These are phyloP conservation scores for Leucosticte australis DNA, from an alignment of 2,113 vertebrate genomes.

Conservation along the genomic window DNA sequence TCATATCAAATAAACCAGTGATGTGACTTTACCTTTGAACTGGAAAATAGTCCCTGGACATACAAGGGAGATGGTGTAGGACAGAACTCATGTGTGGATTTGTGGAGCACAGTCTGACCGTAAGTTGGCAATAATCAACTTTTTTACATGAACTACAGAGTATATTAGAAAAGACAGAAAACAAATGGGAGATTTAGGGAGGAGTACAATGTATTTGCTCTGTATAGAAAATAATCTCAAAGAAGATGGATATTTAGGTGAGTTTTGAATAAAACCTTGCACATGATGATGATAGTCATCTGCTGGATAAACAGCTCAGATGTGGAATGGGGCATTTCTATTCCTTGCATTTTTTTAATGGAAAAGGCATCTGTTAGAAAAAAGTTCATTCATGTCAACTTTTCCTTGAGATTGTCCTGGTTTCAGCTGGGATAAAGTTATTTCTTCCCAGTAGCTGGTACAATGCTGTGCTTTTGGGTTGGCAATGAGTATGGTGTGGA, in stretches of 20 bases:
- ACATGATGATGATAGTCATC: background rate
- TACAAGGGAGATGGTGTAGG: background rate
- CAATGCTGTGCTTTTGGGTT: background rate
- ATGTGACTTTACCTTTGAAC: background rate
- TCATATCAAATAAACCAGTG: background rate
- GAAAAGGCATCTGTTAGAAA: background rate
- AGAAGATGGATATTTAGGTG: background rate
- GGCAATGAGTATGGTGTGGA: background rate
- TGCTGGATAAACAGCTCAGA: background rate
- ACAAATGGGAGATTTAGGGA: background rate
- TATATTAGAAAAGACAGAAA: background rate
- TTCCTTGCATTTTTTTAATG: background rate
- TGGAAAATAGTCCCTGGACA: background rate
- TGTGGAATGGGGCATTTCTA: background rate
- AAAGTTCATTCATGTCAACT: background rate
- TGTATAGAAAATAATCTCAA: background rate
- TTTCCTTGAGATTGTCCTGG: background rate
- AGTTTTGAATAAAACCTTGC: background rate
- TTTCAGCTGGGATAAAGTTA: background rate
- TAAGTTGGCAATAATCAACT: background rate
- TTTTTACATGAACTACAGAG: background rate
- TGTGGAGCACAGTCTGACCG: background rate
- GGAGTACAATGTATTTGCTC: background rate
- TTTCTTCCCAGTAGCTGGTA: background rate
- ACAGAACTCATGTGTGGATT: background rate